These are phyloP conservation scores for Aurelia sp. DNA, from an alignment of 30 jellyfish, hydroid and myxozoan genomes.

Conservation along the genomic window DNA sequence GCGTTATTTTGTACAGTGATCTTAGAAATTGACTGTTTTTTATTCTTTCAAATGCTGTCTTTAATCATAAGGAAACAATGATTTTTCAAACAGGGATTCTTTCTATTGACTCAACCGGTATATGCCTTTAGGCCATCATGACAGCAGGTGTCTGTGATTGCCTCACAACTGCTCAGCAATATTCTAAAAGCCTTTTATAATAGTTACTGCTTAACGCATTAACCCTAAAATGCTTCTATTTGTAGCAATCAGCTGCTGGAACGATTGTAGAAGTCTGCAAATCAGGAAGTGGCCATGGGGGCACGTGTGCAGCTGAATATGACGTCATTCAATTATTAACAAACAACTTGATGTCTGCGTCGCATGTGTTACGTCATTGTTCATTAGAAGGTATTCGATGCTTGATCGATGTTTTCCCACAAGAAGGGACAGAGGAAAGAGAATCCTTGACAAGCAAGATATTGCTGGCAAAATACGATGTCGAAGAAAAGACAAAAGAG, in stretches of 20 bases:
- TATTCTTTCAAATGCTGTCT: too few relatives aligned
- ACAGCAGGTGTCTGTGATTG: too few relatives aligned
- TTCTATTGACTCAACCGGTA: too few relatives aligned
- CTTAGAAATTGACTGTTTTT: too few relatives aligned
- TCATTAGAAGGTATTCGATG: conserved; percentile 80
- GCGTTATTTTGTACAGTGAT: too few relatives aligned
- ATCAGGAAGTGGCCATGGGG: conserved; percentile 70
- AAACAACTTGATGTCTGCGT: conserved; percentile 70
- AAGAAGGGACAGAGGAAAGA: conserved; percentile 26
- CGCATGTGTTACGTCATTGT: conserved; percentile 74
- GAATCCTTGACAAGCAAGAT: conserved; percentile 69
- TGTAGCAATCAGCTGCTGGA: conserved; percentile 72
- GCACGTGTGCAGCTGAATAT: conserved; percentile 1
- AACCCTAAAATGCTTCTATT: neutral
- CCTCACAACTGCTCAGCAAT: too few relatives aligned
- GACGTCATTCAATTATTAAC: conserved; percentile 47
- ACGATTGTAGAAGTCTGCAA: conserved; percentile 86
- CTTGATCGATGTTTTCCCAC: conserved; percentile 49
- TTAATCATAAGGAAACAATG: too few relatives aligned
- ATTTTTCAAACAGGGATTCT: too few relatives aligned
- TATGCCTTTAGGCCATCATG: too few relatives aligned
- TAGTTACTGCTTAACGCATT: too few relatives aligned
- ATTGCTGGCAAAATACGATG: conserved; percentile 76
- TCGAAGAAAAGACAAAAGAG: conserved; percentile 55
- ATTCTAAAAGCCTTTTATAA: too few relatives aligned